Evolutionary conservation across 37 sponge, comb jelly and placozoan genomes (phyloP).

Genomic region (Spongilla lacustris): DNA sequence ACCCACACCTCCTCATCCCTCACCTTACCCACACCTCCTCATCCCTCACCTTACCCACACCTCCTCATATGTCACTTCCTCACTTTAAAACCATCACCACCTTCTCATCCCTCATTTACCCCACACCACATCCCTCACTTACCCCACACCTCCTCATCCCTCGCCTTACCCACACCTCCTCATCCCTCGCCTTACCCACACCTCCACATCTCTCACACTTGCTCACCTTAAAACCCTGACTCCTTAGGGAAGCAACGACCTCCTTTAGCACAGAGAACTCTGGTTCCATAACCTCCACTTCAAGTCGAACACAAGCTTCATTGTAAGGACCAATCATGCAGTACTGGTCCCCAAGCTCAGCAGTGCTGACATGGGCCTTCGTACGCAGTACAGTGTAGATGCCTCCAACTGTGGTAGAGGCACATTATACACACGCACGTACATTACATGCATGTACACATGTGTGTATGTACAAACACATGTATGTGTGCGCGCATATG

Average conservation of each 20-base stretch:
- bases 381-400: conserved; percentile 97
- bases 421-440: background rate
- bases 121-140: background rate
- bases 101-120: background rate
- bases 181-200: too few relatives aligned
- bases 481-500: background rate
- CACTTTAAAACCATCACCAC: background rate
- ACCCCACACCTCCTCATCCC: too few relatives aligned
- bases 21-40: background rate
- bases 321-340: conserved; percentile 93
- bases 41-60: too few relatives aligned
- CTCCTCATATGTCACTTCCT: background rate
- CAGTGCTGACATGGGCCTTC: conserved; percentile 90
- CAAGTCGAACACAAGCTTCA: conserved; percentile 78
- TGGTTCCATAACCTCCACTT: conserved; percentile 93
- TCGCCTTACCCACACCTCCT: background rate
- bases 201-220: too few relatives aligned
- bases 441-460: background rate
- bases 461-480: background rate
- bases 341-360: conserved; percentile 92
- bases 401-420: conserved; percentile 84
- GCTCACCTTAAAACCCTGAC: conserved; percentile 90
- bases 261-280: conserved; percentile 74
- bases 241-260: conserved; percentile 69
- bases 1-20: too few relatives aligned